A percentile compares a stretch with the other conserved stretches of the same genome.
These are phyloP conservation scores for Spialia ferax DNA, from an alignment of 2,888 invertebrate genomes.

Conservation along the genomic window DNA sequence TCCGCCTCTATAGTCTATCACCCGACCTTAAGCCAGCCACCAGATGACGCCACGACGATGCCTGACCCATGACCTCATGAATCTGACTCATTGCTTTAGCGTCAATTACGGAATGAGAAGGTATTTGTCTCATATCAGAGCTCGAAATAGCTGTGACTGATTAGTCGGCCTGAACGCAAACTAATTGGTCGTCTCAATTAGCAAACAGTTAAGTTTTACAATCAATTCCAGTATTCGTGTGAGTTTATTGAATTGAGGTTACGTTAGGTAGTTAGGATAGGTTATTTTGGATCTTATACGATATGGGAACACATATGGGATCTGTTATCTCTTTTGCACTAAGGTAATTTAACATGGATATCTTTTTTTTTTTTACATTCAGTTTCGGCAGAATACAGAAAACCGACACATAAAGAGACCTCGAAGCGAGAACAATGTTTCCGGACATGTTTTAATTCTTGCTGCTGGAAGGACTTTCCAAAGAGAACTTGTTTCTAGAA, in stretches of 20 bases:
- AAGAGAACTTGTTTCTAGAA: no score
- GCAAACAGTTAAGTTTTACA: background rate
- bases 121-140: constrained; percentile 31
- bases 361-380: no score
- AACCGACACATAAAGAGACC: background rate
- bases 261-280: constrained; percentile 8
- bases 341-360: no score
- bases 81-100: constrained; percentile 42
- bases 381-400: no score
- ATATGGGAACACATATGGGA: background rate
- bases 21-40: background rate
- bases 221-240: background rate
- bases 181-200: constrained; percentile 15
- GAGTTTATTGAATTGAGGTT: constrained; percentile 8
- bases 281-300: background rate
- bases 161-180: constrained; percentile 20
- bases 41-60: constrained; percentile 46
- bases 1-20: no score
- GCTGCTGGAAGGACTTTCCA: no score
- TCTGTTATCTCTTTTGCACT: background rate
- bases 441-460: no score
- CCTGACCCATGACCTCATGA: constrained; percentile 48
- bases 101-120: constrained; percentile 25
- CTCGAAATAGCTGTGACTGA: constrained; percentile 32
- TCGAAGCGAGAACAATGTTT: background rate